phyloP scores from a whole-genome alignment of 2,797 vertebrate species.

The Nannoperca australis region DNA sequence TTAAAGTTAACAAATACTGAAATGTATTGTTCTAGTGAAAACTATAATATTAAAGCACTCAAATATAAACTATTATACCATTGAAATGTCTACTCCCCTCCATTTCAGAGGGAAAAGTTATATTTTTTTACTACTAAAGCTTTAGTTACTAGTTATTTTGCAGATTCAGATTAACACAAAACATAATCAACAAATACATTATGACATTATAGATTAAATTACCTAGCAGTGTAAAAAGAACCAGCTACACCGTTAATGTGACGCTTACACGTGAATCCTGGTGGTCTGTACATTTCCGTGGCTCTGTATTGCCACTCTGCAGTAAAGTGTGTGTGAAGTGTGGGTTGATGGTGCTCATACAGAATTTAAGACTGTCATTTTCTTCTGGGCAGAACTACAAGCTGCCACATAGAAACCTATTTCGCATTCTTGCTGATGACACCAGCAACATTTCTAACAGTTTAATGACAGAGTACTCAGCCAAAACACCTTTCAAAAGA shows the following conservation, averaged over 20 bases:
- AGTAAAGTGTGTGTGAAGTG: constrained; percentile 36
- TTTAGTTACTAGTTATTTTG: background rate
- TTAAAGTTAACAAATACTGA: background rate
- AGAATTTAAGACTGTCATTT: constrained; percentile 59
- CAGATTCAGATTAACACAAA: background rate
- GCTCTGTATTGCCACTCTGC: constrained; percentile 8
- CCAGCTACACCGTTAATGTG: background rate
- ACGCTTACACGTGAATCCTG: background rate
- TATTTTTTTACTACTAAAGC: background rate
- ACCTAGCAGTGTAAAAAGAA: background rate
- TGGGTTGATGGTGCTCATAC: constrained; percentile 44
- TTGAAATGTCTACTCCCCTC: background rate
- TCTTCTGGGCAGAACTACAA: constrained; percentile 47
- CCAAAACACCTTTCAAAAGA: constrained; percentile 45
- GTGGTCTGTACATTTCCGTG: constrained; percentile 30
- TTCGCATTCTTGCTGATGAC: constrained; percentile 58
- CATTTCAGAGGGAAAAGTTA: too few species aligned
- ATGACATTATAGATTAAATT: background rate
- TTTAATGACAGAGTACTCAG: constrained; percentile 54
- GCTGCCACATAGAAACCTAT: constrained; percentile 53
- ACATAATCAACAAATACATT: background rate
- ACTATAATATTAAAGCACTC: background rate
- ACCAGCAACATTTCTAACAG: constrained; percentile 53
- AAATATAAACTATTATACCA: background rate
- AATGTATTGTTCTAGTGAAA: background rate